phyloP scores from a whole-genome alignment of 2,113 vertebrate species.

The Burhinus bistriatus region DNA sequence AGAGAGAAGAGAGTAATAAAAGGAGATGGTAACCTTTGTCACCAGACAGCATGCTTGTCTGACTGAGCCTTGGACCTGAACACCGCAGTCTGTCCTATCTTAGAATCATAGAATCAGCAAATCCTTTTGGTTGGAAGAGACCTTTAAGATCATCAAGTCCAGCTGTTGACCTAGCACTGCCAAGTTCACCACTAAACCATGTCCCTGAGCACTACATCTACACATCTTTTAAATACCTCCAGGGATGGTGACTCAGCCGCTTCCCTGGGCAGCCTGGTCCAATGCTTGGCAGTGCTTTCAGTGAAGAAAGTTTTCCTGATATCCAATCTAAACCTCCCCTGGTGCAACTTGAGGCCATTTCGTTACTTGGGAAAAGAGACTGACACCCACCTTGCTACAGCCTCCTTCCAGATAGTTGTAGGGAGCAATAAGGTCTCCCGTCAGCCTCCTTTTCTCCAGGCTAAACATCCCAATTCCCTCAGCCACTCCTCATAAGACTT shows the following conservation, averaged over 20 bases:
- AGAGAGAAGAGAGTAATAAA: background rate
- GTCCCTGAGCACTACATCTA: background rate
- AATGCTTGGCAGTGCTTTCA: background rate
- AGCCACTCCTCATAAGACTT: background rate
- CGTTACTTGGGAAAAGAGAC: background rate
- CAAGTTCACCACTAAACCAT: background rate
- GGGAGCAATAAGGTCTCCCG: background rate
- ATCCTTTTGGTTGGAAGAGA: background rate
- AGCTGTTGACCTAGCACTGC: background rate
- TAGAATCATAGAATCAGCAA: background rate
- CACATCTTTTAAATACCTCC: background rate
- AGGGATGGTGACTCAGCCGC: background rate
- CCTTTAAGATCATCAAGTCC: background rate
- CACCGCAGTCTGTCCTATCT: background rate
- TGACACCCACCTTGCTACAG: background rate
- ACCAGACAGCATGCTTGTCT: background rate
- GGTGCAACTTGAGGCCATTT: background rate
- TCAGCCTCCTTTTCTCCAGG: background rate
- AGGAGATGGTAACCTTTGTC: background rate
- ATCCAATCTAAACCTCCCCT: background rate
- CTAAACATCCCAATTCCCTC: background rate
- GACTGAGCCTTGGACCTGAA: background rate
- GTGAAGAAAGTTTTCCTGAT: background rate
- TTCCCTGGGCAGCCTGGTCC: background rate
- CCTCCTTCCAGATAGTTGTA: background rate